Evolutionary conservation across 2,888 invertebrate species (phyloP), one percentile per base, ranked within the genome.

Genomic region (Lasioglossum malachurum): DNA sequence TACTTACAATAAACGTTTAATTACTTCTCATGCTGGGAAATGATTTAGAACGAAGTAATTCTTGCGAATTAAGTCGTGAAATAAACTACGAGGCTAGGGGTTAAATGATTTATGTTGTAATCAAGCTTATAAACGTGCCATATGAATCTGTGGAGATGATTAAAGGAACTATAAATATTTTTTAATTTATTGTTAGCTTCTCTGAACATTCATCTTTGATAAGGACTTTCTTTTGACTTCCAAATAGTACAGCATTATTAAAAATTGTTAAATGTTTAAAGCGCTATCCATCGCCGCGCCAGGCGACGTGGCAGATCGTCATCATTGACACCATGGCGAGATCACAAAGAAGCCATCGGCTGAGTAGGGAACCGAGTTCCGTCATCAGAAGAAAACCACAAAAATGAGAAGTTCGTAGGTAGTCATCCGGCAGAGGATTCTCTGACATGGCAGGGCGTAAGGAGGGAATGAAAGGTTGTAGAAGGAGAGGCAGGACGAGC

Each of bases 401-500:
- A 84, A 84, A 84, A 75, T 75, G 75, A 74, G 53, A 57, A 78
- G 35, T 44, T 57, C 57, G 38, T 69, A 57, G 72, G 38, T 49
- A 74, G 23, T 71, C 41, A 27, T 12, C 78, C 67, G 4, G 14
- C 31, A 41, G 75, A 79, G 44, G 72, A 69, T 78, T 57, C 72
- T 31, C 38, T 46, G 64, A 27, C 85, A 16, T 38, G 27, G 77
- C 27, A 38, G 80, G 75, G 76, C 35, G 82, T 71, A 82, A 77
- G 46, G 83, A 73, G n/a, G 75, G 74, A 74, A 82, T 67, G 85
- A 82, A 83, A 82, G 38, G 74, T 31, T 64, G 38, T 19, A 14
- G 81, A 75, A 78, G 82, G 84, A 83, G 86, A 80, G 80, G 83
- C 71, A 87, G 82, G 72, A 53, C 53, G 72, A 79, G 73, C 49